Evolutionary conservation across 2,113 vertebrate species (phyloP), one percentile per base, ranked within the genome.

Genomic region (Calyptommatus sinebrachiatus): DNA sequence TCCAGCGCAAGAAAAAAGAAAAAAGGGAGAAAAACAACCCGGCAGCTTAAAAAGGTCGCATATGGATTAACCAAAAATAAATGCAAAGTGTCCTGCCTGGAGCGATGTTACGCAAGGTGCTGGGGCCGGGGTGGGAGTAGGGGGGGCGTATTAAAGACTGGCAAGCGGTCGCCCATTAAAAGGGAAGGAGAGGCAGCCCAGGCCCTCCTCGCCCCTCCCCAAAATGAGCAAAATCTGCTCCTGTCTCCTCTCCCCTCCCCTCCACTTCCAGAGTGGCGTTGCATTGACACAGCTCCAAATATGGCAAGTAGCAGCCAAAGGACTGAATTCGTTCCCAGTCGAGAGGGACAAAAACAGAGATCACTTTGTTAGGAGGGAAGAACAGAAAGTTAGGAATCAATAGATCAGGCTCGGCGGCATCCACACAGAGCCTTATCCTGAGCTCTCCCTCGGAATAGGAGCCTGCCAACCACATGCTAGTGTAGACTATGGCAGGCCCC

Each of bases 61-160:
- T 73, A 9, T 82, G 90, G 90, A 89, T 89, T 89, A 89, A 86
- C 83, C 87, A 62, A 84, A 91, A 91, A 88, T 83, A 89, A 90
- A 82, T 61, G 24, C 73, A 48, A 76, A 86, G 80, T 83, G 87
- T 85, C 90, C 86, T 86, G 85, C 73, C 88, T 84, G 85, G 67
- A 26, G 69, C 89, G 71, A 84, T 72, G 89, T 91, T 90, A 90
- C n/a, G 89, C 90, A 92, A 91, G 91, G 91, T 83, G 89, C 82
- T 7, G 21, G 10, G 79, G 1, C 12, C 35, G 63, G n/a, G 10
- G 78, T 1, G 21, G 46, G 53, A 18, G 53, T 5, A n/a, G 11
- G 21, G 46, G 53, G 28, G 50, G 26, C 65, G 77, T 16, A 29
- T 41, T 28, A 65, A 14, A 28, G 8, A 22, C 20, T n/a, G 50